Percentiles rank a stretch among this genome's conserved stretches.
These are phyloP conservation scores for Ornithorhynchus anatinus DNA, from an alignment of 2,113 vertebrate genomes.

Conservation along the genomic window DNA sequence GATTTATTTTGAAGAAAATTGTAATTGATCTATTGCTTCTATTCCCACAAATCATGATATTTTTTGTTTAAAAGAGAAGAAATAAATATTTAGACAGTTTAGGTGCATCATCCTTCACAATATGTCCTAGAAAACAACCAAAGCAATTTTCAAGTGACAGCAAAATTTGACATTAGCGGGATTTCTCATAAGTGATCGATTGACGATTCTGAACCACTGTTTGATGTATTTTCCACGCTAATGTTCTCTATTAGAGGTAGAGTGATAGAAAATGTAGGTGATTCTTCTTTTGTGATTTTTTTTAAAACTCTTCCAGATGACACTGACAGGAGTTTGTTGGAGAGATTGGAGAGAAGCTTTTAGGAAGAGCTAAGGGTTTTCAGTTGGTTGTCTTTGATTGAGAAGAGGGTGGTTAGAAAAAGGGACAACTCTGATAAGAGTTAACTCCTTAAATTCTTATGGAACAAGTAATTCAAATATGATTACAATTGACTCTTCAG, in stretches of 20 bases:
- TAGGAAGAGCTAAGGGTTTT: background rate
- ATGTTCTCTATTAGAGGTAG: no score
- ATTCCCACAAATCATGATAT: background rate
- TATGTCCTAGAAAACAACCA: background rate
- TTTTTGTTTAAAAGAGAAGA: background rate
- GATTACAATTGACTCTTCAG: background rate
- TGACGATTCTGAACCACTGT: background rate
- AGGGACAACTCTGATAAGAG: background rate
- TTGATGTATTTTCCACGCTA: background rate
- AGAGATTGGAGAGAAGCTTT: background rate
- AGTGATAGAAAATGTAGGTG: background rate
- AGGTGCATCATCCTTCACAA: background rate
- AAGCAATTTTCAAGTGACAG: background rate
- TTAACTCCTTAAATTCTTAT: background rate
- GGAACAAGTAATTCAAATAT: rapidly evolving
- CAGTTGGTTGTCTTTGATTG: background rate
- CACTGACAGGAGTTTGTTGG: background rate
- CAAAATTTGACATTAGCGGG: background rate
- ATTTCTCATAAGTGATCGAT: background rate
- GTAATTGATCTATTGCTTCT: background rate
- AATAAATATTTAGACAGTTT: background rate
- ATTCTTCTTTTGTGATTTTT: background rate
- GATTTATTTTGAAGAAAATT: background rate
- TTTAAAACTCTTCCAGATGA: rapidly evolving
- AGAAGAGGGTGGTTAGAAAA: background rate